phyloP scores from a whole-genome alignment of 2,797 vertebrate species.

The Nyctalus aviator region DNA sequence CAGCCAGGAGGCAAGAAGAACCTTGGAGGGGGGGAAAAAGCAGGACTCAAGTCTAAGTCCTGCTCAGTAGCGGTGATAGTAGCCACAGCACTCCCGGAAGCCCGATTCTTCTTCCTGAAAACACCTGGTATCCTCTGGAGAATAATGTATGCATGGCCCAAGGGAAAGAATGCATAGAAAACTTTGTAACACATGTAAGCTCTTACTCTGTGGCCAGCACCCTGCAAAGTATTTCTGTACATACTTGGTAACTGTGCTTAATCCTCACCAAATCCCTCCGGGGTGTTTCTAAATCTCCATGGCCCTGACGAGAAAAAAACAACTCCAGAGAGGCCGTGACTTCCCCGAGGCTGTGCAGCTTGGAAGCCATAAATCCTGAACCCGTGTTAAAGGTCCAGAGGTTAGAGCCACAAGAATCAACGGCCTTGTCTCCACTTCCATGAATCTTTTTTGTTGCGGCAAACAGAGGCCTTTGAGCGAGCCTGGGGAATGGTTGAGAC shows the following conservation, averaged over 20 bases:
- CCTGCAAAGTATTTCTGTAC: neutral
- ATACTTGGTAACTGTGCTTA: neutral
- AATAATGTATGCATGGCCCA: accelerated
- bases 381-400: conserved; percentile 59
- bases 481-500: neutral
- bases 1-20: neutral
- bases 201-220: neutral
- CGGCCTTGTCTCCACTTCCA: conserved; percentile 47
- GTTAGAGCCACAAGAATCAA: conserved; percentile 75
- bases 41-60: neutral
- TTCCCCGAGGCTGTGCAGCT: conserved; percentile 37
- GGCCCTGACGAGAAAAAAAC: conserved; percentile 23
- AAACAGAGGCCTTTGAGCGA: conserved; percentile 61
- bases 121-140: neutral
- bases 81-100: neutral
- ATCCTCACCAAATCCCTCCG: neutral
- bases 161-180: neutral
- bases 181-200: neutral
- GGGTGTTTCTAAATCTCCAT: neutral
- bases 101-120: neutral
- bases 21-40: neutral
- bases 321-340: conserved; percentile 50
- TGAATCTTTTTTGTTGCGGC: conserved; percentile 70
- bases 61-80: neutral
- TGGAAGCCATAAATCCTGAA: conserved; percentile 66